phyloP scores from a whole-genome alignment of 1,140 invertebrate genomes.

The Solenopsis invicta region DNA sequence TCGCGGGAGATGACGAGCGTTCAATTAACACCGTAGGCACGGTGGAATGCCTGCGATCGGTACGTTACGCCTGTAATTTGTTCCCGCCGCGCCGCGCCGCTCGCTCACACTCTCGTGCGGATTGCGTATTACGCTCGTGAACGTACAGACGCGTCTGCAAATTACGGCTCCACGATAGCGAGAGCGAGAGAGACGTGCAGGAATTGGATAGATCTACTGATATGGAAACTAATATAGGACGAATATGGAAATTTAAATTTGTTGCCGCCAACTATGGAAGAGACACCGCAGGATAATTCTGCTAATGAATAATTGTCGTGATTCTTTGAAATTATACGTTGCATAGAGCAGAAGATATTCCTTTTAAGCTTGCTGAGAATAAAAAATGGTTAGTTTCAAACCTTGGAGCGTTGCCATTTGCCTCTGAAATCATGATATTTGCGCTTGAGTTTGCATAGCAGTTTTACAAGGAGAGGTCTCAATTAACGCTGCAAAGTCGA shows the following conservation, averaged over 20 bases:
- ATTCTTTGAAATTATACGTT: not conserved
- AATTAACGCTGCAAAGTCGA: slow-evolving; percentile 41
- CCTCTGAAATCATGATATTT: not conserved
- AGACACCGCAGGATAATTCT: slow-evolving; percentile 1
- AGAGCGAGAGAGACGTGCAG: not conserved
- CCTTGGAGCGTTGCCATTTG: not conserved
- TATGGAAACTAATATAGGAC: slow-evolving; percentile 33
- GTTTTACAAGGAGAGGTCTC: slow-evolving; percentile 35
- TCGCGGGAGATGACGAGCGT: slow-evolving; percentile 47
- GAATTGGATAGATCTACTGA: slow-evolving; percentile 9
- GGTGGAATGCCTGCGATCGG: slow-evolving; percentile 46
- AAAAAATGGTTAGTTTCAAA: slow-evolving; percentile 28
- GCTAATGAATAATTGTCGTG: slow-evolving; percentile 3
- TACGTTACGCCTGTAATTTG: slow-evolving; percentile 57
- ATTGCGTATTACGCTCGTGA: slow-evolving; percentile 38
- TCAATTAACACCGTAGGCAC: slow-evolving; percentile 59
- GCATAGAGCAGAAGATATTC: not conserved
- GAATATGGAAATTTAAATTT: slow-evolving; percentile 24
- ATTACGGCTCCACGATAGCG: slow-evolving; percentile 7
- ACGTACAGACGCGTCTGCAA: not conserved
- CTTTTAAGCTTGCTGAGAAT: not conserved
- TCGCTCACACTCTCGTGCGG: slow-evolving; percentile 31
- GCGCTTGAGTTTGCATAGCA: not conserved
- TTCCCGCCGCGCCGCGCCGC: slow-evolving; percentile 18
- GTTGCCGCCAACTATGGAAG: not conserved